Conservation (phyloP, 1,140 invertebrate genomes). For the Drosophila busckii region DNA sequence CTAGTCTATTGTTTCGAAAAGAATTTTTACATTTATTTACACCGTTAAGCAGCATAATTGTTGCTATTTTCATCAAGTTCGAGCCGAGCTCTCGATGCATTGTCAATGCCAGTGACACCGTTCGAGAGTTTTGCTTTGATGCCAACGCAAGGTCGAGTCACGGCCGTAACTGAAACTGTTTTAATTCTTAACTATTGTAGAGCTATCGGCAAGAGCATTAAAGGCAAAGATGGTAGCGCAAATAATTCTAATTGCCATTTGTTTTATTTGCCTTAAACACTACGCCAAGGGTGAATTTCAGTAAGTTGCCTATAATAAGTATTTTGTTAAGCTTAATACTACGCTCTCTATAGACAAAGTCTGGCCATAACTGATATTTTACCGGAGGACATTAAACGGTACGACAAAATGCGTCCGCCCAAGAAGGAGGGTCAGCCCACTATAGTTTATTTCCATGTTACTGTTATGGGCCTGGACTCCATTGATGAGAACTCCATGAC, state of each 20-base stretch:
- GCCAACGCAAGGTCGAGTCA: slow-evolving; percentile 35
- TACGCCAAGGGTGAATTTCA: slow-evolving; percentile 70
- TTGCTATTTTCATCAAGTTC: slow-evolving; percentile 59
- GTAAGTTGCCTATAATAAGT: slow-evolving; percentile 41
- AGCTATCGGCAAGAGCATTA: slow-evolving; percentile 4
- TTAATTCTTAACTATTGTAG: slow-evolving; percentile 20
- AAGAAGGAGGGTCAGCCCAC: slow-evolving; percentile 92
- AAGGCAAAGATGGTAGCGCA: slow-evolving; percentile 54
- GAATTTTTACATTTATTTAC: slow-evolving; percentile 52
- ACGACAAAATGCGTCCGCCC: slow-evolving; percentile 94
- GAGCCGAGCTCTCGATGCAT: slow-evolving; percentile 51
- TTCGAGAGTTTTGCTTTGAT: slow-evolving; percentile 55
- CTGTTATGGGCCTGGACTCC: slow-evolving; percentile 94
- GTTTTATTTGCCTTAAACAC: slow-evolving; percentile 68
- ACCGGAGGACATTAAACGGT: slow-evolving; percentile 90
- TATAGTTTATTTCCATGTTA: slow-evolving; percentile 93
- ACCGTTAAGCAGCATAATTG: slow-evolving; percentile 65
- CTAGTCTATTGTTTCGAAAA: slow-evolving; percentile 26
- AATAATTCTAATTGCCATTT: slow-evolving; percentile 65
- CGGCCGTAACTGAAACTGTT: slow-evolving; percentile 22
- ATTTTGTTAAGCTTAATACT: too few relatives aligned
- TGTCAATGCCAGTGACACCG: slow-evolving; percentile 61
- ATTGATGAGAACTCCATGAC: slow-evolving; percentile 97
- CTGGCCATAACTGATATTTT: slow-evolving; percentile 90
- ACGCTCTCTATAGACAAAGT: slow-evolving; percentile 81